Base-by-base conservation (phyloP, 2,888 invertebrate genomes). In the Leucania comma region DNA sequence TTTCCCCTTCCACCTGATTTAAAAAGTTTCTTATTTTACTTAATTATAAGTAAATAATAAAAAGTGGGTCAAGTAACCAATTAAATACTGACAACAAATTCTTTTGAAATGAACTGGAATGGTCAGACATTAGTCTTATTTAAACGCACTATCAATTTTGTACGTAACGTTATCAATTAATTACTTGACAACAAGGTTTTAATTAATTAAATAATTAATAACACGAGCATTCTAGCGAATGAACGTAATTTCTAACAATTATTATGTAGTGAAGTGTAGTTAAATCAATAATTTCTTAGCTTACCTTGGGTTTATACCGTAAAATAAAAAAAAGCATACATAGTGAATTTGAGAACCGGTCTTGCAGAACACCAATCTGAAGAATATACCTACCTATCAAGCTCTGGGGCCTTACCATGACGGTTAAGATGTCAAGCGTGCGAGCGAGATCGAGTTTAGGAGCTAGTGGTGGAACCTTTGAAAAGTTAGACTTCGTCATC, bases 131-230 rank as follows among this genome's bases (percentile, higher is more conserved):
- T 29, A 26, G 58, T 48, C 20, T 29, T 54, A 35, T 73, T 54
- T 65, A 24, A 64, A 38, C 51, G 29, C 22, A 4, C 22, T 58
- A 65, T 72, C 72, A 64, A 29, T 63, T 53, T 22, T 1, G 20
- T 59, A 70, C 3, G 9, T 66, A 17, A 6, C 26, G 35, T 29
- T 22, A 32, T 57, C 50, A 51, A 51, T 53, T 53, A 64, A 58
- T 65, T 58, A 48, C 51, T 64, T 14, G 26, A 38, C 35, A 35
- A 38, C 26, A 29, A 72, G 35, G 53, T 58, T 12, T 38, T 35
- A 17, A 35, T 38, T 35, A 17, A 35, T 22, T 35, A 70, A 10
- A 35, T 35, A 9, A 42, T 26, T n/a, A 51, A 51, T 26, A 54
- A 26, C 29, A 29, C 24, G 32, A 62, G n/a, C 3, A 56, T 42